phyloP scores from a whole-genome alignment of 2,797 vertebrate species.

The Eospalax fontanierii region DNA sequence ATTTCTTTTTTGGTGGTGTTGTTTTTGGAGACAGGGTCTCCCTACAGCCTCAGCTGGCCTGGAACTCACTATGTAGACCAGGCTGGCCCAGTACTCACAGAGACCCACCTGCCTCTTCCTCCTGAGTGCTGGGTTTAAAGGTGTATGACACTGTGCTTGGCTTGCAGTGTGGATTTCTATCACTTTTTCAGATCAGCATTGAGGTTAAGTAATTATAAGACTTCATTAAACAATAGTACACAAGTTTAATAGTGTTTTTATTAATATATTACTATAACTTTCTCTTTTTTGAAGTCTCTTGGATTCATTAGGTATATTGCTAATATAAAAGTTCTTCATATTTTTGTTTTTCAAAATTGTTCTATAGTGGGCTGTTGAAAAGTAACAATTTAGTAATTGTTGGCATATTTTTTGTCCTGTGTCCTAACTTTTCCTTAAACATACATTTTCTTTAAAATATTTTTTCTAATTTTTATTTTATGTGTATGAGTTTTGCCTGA shows the following conservation, averaged over 20 bases:
- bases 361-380: neutral
- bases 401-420: neutral
- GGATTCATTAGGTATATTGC: neutral
- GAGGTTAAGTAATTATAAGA: neutral
- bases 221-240: neutral
- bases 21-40: too few relatives aligned
- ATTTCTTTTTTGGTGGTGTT: too few relatives aligned
- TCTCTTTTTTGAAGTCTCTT: slow-evolving; percentile 40
- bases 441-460: neutral
- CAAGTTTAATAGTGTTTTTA: slow-evolving; percentile 10
- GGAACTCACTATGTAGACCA: too few relatives aligned
- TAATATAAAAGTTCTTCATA: neutral
- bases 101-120: too few relatives aligned
- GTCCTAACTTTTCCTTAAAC: neutral
- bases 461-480: neutral
- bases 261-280: slow-evolving; percentile 33
- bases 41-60: too few relatives aligned
- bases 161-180: neutral
- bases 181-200: neutral
- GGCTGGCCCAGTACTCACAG: too few relatives aligned
- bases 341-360: neutral
- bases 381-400: neutral
- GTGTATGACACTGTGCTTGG: too few relatives aligned
- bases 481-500: neutral
- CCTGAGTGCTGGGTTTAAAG: too few relatives aligned